A percentile compares a stretch with the other conserved stretches of the same genome.
phyloP scores from a whole-genome alignment of 1,140 invertebrate species.

The Cotesia chilonis region DNA sequence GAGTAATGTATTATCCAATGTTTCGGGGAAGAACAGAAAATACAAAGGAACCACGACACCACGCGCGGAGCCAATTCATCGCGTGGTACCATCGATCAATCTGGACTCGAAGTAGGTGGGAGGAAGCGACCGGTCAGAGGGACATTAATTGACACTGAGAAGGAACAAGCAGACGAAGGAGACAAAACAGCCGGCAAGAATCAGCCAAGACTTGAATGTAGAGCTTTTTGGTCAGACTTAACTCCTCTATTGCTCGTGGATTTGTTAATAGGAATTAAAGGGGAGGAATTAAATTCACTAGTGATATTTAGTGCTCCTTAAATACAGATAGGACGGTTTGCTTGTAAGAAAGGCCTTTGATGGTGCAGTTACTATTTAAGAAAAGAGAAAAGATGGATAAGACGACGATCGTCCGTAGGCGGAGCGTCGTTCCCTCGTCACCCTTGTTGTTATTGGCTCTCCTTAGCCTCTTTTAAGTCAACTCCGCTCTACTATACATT shows the following conservation, averaged over 20 bases:
- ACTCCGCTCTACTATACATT: not conserved
- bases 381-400: constrained; percentile 45
- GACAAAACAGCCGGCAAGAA: constrained; percentile 32
- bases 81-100: constrained; percentile 35
- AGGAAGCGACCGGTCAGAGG: constrained; percentile 39
- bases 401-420: constrained; percentile 53
- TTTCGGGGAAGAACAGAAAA: not conserved
- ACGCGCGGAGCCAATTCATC: constrained; percentile 34
- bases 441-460: constrained; percentile 54
- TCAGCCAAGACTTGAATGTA: not conserved
- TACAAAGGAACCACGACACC: constrained; percentile 2
- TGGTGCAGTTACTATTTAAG: constrained; percentile 24
- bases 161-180: constrained; percentile 22
- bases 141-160: constrained; percentile 65
- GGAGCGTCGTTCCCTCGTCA: constrained; percentile 60
- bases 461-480: not conserved
- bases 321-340: constrained; percentile 25
- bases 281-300: not conserved
- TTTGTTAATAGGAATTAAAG: not conserved
- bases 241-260: too few relatives aligned
- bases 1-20: not conserved
- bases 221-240: constrained; percentile 4
- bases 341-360: constrained; percentile 23
- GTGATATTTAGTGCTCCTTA: constrained; percentile 22
- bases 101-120: not conserved